Evolutionary conservation across 2,888 invertebrate species (phyloP).

Genomic region (Caenorhabditis zanzibari): DNA sequence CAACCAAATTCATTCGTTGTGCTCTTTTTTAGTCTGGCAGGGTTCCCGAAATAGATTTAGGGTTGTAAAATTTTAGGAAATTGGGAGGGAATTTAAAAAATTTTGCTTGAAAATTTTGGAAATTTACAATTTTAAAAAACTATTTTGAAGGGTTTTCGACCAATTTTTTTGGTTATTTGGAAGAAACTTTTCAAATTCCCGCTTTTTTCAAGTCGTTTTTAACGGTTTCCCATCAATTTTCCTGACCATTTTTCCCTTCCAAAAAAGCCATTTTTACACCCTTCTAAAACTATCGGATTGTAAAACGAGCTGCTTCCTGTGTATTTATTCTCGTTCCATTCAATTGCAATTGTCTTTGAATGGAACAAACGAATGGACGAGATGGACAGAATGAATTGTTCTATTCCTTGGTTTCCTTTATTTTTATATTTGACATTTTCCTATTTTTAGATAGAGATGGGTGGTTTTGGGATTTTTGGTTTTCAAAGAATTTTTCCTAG

Average conservation of each 20-base stretch:
- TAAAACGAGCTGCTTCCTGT: slow-evolving; percentile 41
- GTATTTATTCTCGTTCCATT: slow-evolving; percentile 14
- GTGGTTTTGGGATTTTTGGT: neutral
- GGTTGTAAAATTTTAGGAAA: neutral
- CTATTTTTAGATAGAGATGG: neutral
- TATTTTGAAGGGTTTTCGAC: neutral
- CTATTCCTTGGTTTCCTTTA: slow-evolving; percentile 2
- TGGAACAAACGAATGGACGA: neutral
- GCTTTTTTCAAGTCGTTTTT: no score
- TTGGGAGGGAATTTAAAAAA: neutral
- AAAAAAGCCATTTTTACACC: slow-evolving; percentile 34
- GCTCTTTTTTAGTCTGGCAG: neutral
- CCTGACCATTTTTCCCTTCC: neutral
- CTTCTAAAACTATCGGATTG: slow-evolving; percentile 12
- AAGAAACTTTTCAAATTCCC: no score
- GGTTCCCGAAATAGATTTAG: neutral
- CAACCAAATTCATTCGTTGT: neutral
- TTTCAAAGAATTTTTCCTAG: no score
- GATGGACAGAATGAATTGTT: slow-evolving; percentile 1
- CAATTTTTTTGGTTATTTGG: no score
- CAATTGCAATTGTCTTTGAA: slow-evolving; percentile 46
- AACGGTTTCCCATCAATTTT: no score
- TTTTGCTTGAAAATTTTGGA: no score
- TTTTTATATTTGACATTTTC: slow-evolving; percentile 11
- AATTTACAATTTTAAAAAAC: no score